Evolutionary conservation across 1,140 invertebrate species (phyloP).

Genomic region (Heliothis subflexa): DNA sequence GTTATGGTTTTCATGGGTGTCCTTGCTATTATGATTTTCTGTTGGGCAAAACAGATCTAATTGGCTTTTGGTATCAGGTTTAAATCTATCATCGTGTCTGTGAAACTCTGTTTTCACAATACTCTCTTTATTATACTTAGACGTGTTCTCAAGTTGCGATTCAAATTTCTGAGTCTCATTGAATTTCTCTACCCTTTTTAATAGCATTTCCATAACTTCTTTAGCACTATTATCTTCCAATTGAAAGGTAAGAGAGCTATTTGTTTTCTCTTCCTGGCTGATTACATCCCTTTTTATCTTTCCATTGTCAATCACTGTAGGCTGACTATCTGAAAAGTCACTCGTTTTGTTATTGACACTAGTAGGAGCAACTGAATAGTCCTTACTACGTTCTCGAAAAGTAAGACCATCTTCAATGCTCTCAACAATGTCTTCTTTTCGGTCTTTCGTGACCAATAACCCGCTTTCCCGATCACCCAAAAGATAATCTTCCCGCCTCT

Average conservation of each 20-base stretch:
- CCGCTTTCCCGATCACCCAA: background rate
- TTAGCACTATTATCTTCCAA: slow-evolving; percentile 52
- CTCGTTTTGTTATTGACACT: background rate
- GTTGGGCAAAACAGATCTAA: slow-evolving; percentile 56
- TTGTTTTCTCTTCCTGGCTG: background rate
- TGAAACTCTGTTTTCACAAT: slow-evolving; percentile 55
- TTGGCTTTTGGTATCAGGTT: slow-evolving; percentile 61
- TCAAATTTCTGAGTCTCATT: slow-evolving; percentile 48
- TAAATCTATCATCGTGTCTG: slow-evolving; percentile 60
- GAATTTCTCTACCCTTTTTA: slow-evolving; percentile 49
- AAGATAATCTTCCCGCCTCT: background rate
- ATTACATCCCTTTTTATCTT: background rate
- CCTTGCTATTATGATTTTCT: slow-evolving; percentile 61
- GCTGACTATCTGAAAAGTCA: background rate
- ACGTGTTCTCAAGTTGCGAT: slow-evolving; percentile 43
- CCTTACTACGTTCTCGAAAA: background rate
- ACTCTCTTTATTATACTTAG: slow-evolving; percentile 55
- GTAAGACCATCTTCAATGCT: background rate
- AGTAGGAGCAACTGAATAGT: slow-evolving; percentile 1
- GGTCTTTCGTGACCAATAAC: background rate
- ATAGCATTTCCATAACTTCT: slow-evolving; percentile 54
- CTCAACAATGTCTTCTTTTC: background rate
- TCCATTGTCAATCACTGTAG: background rate
- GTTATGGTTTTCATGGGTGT: slow-evolving; percentile 62
- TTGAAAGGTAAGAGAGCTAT: slow-evolving; percentile 4